Evolutionary conservation across 2,888 invertebrate genomes (phyloP).

Genomic region (Epinotia brunnichana): DNA sequence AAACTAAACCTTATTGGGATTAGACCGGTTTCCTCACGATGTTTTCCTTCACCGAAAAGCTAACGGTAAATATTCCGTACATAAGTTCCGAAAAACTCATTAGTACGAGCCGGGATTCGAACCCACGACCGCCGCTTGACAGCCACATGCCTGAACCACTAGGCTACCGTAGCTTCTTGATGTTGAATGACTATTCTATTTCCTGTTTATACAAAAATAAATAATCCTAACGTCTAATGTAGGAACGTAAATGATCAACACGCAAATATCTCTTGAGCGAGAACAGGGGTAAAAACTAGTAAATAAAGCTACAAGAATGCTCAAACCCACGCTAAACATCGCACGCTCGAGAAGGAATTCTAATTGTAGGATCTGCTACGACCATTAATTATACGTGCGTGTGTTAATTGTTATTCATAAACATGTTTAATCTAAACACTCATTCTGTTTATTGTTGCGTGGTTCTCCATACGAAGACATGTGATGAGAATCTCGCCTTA

Average conservation of each 20-base stretch:
- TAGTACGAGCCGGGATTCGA: no score
- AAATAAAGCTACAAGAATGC: slow-evolving; percentile 8
- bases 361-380: slow-evolving; percentile 25
- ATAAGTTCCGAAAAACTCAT: no score
- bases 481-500: slow-evolving; percentile 13
- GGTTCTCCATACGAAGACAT: slow-evolving; percentile 6
- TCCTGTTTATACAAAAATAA: no score
- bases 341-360: slow-evolving; percentile 17
- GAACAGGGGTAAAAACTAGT: background rate
- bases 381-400: slow-evolving; percentile 17
- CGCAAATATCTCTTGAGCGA: background rate
- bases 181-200: no score
- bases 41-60: no score
- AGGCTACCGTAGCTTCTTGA: no score
- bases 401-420: slow-evolving; percentile 34
- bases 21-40: no score
- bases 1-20: no score
- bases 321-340: slow-evolving; percentile 2
- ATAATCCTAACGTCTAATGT: no score
- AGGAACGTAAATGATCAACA: background rate
- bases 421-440: slow-evolving; percentile 29
- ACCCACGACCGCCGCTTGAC: no score
- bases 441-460: slow-evolving; percentile 18
- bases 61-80: no score
- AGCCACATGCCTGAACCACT: no score